Evolutionary conservation across 2,888 invertebrate genomes (phyloP), one percentile per base, ranked within the genome.

Genomic region (Sarcophaga variegata): DNA sequence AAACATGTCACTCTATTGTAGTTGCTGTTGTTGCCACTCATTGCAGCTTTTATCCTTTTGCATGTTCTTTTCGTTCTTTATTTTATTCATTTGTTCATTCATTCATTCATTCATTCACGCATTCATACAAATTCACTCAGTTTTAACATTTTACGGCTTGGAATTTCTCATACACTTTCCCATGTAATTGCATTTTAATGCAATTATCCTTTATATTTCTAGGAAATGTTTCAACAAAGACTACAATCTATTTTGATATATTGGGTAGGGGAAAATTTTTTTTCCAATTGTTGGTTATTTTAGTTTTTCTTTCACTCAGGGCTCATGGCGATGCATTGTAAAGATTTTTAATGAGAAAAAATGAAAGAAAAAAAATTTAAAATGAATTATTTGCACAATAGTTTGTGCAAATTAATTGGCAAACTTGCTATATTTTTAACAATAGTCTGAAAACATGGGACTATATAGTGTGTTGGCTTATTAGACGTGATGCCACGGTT

Each of bases 121-220:
- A 25, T 81, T 70, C 67, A 84, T 64, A 74, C 64, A 75, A 67
- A 83, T 81, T 78, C 49, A 84, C 60, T 83, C 70, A 79, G 69
- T 79, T 79, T 69, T 69, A 76, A 47, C 71, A 77, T 77, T 72
- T 83, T 20, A 12, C 47, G 59, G 25, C 25, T 54, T 37, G 62
- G 69, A 76, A 67, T 6, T 76, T 37, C n/a, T 37, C 45, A 62
- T 47, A 63, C 3, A 67, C 71, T 72, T 71, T 82, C 78, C 78
- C 81, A 63, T 88, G 88, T 91, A 92, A 93, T 93, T 93, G 93
- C 92, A 93, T 93, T 93, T 92, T 93, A 93, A 93, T 93, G 92
- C 93, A 93, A 93, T 93, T 93, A 84, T 84, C 91, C 91, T 90
- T 90, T 90, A 89, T 90, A 76, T n/a, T 20, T 76, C 37, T 54